phyloP scores from a whole-genome alignment of 2,888 invertebrate species.

The Dasysyrphus tricinctus region DNA sequence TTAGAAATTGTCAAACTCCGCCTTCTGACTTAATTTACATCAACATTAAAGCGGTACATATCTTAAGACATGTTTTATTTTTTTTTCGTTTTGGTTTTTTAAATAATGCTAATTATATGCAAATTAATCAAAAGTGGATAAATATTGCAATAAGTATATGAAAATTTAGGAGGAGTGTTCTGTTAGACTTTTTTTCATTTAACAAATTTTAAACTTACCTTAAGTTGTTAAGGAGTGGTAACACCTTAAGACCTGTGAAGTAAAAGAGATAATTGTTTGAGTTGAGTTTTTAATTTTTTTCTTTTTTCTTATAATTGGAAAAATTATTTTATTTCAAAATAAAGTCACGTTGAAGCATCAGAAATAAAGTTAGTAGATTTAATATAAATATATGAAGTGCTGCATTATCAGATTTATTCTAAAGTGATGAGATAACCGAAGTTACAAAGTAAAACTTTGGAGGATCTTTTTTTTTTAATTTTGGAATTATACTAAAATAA shows the following conservation, averaged over 20 bases:
- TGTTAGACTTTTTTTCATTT: background rate
- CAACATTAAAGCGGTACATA: conserved; percentile 18
- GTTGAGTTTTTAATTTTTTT: background rate
- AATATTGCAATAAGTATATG: background rate
- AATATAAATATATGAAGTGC: no score
- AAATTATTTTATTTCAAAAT: no score
- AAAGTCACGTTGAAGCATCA: no score
- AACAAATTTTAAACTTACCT: conserved; percentile 86
- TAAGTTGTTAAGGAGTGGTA: conserved; percentile 93
- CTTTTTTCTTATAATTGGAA: background rate
- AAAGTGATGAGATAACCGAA: no score
- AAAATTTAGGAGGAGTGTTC: conserved; percentile 41
- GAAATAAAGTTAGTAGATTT: no score
- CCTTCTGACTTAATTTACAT: conserved; percentile 51
- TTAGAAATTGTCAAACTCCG: conserved; percentile 50
- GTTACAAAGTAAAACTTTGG: no score
- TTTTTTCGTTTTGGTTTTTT: background rate
- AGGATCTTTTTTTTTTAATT: no score
- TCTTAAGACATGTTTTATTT: background rate
- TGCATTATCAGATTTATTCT: no score
- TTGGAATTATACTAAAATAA: no score
- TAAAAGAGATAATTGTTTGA: conserved; percentile 35
- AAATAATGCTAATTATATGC: conserved; percentile 42
- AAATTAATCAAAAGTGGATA: conserved; percentile 50
- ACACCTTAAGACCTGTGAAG: conserved; percentile 91